A percentile compares a stretch with the other conserved stretches of the same genome.
phyloP scores from a whole-genome alignment of 2,797 vertebrate genomes.

The Pangasius krempfi region DNA sequence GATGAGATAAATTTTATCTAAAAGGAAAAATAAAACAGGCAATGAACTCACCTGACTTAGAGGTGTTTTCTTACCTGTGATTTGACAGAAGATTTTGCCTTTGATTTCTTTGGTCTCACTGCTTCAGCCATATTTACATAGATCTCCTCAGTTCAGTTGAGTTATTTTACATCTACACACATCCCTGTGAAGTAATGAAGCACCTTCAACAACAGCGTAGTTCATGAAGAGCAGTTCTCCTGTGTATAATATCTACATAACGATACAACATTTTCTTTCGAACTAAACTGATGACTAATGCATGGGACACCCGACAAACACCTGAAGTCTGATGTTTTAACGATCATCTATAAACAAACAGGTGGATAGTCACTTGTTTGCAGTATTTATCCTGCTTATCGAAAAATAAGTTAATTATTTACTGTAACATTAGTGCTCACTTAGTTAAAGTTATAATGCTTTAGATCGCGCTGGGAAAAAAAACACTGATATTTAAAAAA shows the following conservation, averaged over 20 bases:
- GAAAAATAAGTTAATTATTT: not conserved
- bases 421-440: not conserved
- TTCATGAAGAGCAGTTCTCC: not conserved
- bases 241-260: not conserved
- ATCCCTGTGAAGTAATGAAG: not conserved
- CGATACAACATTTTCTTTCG: not conserved
- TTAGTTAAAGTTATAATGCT: not conserved
- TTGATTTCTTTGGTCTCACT: conserved; percentile 77
- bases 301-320: not conserved
- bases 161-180: conserved; percentile 45
- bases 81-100: conserved; percentile 69
- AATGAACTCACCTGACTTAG: not conserved
- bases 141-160: conserved; percentile 55
- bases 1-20: no score
- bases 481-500: not conserved
- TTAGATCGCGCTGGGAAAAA: not conserved
- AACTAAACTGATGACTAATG: not conserved
- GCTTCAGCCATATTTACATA: conserved; percentile 74
- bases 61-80: conserved; percentile 69
- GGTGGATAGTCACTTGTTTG: not conserved
- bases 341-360: not conserved
- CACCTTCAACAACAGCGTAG: not conserved
- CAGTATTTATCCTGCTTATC: not conserved
- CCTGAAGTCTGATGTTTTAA: not conserved
- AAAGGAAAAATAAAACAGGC: not conserved